Percentiles rank a stretch among this genome's conserved stretches.
Evolutionary conservation across 2,888 invertebrate genomes (phyloP).

Genomic region (Drosophila niveifrons): DNA sequence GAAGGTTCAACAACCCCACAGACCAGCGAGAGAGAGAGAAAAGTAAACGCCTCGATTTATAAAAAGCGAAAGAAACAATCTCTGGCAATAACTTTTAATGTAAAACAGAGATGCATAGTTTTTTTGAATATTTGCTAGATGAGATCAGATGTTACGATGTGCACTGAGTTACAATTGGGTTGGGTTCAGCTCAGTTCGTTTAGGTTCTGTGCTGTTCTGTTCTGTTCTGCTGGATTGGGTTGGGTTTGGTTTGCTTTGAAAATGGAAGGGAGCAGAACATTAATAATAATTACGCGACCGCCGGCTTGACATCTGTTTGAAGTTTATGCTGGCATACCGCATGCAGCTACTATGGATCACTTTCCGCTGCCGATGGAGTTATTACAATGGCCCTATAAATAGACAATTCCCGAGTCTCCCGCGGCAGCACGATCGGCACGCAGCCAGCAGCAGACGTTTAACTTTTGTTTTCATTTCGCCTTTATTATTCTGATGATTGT

Average conservation of each 20-base stretch:
- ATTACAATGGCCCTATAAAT: constrained; percentile 66
- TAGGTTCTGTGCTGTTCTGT: constrained; percentile 1
- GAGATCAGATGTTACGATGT: constrained; percentile 49
- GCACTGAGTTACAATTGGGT: constrained; percentile 12
- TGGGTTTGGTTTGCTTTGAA: constrained; percentile 8
- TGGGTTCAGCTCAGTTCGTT: constrained; percentile 8
- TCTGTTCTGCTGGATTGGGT: constrained; percentile 14
- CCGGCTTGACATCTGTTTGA: constrained; percentile 67
- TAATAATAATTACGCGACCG: constrained; percentile 68
- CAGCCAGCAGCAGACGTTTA: constrained; percentile 37
- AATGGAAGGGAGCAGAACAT: constrained; percentile 49
- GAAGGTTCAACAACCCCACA: constrained; percentile 53
- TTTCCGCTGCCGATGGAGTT: constrained; percentile 60
- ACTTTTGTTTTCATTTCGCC: constrained; percentile 55
- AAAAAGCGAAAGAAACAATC: constrained; percentile 27
- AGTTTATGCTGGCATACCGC: constrained; percentile 58
- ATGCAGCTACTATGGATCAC: constrained; percentile 27
- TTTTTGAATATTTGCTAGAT: constrained; percentile 59
- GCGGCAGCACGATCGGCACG: constrained; percentile 49
- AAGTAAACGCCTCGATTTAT: constrained; percentile 55
- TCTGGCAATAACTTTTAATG: constrained; percentile 63
- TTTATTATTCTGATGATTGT: constrained; percentile 49
- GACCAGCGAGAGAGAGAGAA: constrained; percentile 2
- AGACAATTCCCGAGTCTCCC: constrained; percentile 25
- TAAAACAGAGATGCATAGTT: constrained; percentile 61